Base-by-base conservation (phyloP, 2,888 invertebrate species). In the Synanthedon tipuliformis region DNA sequence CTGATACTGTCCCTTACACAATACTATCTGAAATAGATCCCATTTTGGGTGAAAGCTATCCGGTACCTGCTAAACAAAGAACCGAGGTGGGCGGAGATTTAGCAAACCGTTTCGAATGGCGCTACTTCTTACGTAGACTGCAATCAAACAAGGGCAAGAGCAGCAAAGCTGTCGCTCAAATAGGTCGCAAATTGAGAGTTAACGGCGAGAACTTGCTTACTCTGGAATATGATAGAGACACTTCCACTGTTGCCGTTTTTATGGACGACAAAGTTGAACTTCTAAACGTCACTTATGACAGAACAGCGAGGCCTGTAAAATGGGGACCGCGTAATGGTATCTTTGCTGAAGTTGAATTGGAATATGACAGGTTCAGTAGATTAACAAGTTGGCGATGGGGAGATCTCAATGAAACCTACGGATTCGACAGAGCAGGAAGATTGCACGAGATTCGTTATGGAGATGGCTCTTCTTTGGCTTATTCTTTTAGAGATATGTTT, bases 101-200 rank as follows among this genome's bases (percentile, higher is more conserved):
- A 53, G 95, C 96, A 0, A 97, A 97, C 69, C 90, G 97, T 59
- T 95, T 98, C 67, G 98, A 98, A 81, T 98, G 98, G 98, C 90
- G 97, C 48, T 98, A 96, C 81, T 96, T 96, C 85, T 89, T 96
- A 55, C 88, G 96, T 51, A 91, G 95, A 57, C 89, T 93, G 41
- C 90, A 92, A 60, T 90, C 90, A 3, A 89, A 84, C 62, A 92
- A 89, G 88, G 89, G 83, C 71, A 89, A 90, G 69, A 71, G 71
- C 66, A 90, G 80, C 58, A 94, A 93, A 73, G 89, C 91, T 0
- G 92, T 95, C 0, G 92, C 94, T 0, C 95, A 95, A 78, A 94
- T 96, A 13, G 96, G 95, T 7, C 91, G 94, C 51, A 95, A 95
- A 69, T 77, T 96, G 41, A 87, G 95, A 52, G 94, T 98, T 0